Conservation (phyloP, 2,888 invertebrate species). For the Aphodius sticticus region DNA sequence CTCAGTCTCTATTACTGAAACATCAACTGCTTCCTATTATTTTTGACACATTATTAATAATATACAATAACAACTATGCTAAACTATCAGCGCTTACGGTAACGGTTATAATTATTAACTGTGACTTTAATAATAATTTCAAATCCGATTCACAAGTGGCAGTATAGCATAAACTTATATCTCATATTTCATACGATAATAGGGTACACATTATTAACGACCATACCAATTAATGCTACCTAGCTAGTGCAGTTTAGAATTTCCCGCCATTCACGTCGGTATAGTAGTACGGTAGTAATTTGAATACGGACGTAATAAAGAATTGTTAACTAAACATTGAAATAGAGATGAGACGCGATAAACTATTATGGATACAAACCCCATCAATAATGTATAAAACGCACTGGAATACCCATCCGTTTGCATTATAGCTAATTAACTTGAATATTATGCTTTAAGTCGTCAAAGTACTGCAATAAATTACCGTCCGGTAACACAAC, state of each 20-base stretch:
- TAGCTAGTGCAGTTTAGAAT: background rate
- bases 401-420: background rate
- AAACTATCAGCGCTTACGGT: too few species aligned
- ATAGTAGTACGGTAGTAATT: background rate
- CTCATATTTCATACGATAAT: background rate
- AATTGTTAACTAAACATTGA: background rate
- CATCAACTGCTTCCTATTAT: too few species aligned
- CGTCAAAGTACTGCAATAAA: conserved; percentile 4
- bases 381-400: background rate
- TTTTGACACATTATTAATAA: too few species aligned
- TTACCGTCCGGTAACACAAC: background rate
- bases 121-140: background rate
- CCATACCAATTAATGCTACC: background rate
- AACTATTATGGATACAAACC: background rate
- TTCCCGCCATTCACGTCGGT: too few species aligned
- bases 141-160: background rate
- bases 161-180: background rate
- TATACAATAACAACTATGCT: too few species aligned
- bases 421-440: background rate
- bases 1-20: too few species aligned
- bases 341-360: background rate
- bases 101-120: background rate
- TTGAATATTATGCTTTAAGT: background rate
- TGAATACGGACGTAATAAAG: background rate
- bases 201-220: background rate